phyloP scores from a whole-genome alignment of 2,113 vertebrate genomes.

The Brienomyrus brachyistius region DNA sequence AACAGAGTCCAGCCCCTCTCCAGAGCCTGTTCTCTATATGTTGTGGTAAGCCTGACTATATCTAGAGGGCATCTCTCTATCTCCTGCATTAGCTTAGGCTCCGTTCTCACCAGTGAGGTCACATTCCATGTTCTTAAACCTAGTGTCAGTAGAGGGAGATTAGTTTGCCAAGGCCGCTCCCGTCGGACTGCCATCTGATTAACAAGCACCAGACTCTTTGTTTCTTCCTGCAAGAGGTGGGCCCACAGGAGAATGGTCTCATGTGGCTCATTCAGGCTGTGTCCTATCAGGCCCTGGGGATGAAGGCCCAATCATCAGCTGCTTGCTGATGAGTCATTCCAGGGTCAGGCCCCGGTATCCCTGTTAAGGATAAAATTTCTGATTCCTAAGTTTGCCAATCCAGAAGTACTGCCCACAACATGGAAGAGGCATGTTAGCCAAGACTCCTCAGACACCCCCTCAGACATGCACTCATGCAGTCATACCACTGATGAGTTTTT shows the following conservation, averaged over 20 bases:
- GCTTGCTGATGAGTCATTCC: neutral
- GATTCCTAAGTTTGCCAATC: neutral
- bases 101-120: neutral
- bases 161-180: neutral
- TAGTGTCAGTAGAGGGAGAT: neutral
- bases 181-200: neutral
- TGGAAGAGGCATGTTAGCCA: neutral
- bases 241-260: neutral
- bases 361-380: neutral
- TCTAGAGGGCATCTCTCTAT: neutral
- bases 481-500: neutral
- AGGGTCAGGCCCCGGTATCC: neutral
- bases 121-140: neutral
- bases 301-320: neutral
- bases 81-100: neutral
- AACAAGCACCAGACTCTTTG: neutral
- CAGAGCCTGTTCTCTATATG: neutral
- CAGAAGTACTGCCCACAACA: neutral
- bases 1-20: neutral
- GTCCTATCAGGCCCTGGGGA: neutral
- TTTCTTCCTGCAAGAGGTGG: neutral
- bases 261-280: neutral
- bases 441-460: neutral
- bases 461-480: too few relatives aligned
- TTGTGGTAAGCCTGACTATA: neutral